Conservation (phyloP, 2,888 invertebrate species). For the Ormyrus thymus region DNA sequence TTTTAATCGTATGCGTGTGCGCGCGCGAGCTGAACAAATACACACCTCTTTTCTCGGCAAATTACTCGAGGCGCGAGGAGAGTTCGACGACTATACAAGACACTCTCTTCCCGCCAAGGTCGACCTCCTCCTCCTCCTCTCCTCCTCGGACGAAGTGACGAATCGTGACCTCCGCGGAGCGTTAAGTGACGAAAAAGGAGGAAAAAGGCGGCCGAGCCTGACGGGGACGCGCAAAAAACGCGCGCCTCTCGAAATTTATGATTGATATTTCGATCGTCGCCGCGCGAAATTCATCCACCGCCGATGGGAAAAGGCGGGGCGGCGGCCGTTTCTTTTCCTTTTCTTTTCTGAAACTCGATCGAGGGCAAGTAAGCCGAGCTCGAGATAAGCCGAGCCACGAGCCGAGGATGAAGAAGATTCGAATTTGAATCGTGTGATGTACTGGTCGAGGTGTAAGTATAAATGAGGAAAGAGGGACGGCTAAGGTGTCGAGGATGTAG, state of each 20-base stretch:
- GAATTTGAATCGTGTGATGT: constrained; percentile 39
- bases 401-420: constrained; percentile 23
- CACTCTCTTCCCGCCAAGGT: constrained; percentile 47
- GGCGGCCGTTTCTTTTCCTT: constrained; percentile 1
- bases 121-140: constrained; percentile 27
- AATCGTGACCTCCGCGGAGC: constrained; percentile 53
- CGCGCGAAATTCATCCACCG: constrained; percentile 41
- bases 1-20: constrained; percentile 57
- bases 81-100: constrained; percentile 51
- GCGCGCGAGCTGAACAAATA: constrained; percentile 23
- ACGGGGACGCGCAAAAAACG: constrained; percentile 14
- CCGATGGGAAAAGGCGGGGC: background rate
- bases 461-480: background rate
- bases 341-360: constrained; percentile 33
- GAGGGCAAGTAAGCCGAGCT: constrained; percentile 18
- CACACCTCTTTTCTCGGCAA: constrained; percentile 55
- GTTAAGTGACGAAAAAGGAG: constrained; percentile 51
- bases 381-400: constrained; percentile 9
- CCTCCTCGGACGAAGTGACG: constrained; percentile 46
- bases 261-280: constrained; percentile 52
- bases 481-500: background rate
- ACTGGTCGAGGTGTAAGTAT: constrained; percentile 17
- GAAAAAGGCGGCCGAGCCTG: constrained; percentile 9
- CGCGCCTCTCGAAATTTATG: constrained; percentile 50
- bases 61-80: constrained; percentile 50